A percentile compares a stretch with the other conserved stretches of the same genome.
Conservation (phyloP, 2,888 invertebrate genomes). For the Eubasilissa splendida region DNA sequence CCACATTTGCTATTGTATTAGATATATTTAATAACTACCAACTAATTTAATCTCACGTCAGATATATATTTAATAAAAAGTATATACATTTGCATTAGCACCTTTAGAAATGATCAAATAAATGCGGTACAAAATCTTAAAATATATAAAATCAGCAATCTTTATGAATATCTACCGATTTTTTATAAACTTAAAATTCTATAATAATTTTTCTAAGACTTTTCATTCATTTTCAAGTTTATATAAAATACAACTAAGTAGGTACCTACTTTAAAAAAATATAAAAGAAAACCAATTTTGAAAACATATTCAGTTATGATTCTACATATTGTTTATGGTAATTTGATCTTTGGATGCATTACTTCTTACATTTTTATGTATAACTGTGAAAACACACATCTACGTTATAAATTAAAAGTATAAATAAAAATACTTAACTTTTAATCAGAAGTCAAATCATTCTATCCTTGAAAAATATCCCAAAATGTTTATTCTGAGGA, state of each 20-base stretch:
- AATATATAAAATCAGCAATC: background rate
- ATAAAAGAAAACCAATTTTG: slow-evolving; percentile 18
- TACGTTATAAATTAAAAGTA: slow-evolving; percentile 7
- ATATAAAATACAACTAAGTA: slow-evolving; percentile 2
- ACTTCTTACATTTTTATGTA: slow-evolving; percentile 18
- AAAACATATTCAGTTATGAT: slow-evolving; percentile 21
- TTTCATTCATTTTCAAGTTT: background rate
- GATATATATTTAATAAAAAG: slow-evolving; percentile 30
- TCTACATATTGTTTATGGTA: slow-evolving; percentile 46
- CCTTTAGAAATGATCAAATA: slow-evolving; percentile 47
- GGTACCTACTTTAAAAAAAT: slow-evolving; percentile 2
- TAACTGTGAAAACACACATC: slow-evolving; percentile 9
- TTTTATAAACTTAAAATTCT: slow-evolving; percentile 1
- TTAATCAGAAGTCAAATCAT: slow-evolving; percentile 11
- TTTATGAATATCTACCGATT: background rate
- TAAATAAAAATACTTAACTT: background rate
- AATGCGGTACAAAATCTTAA: slow-evolving; percentile 37
- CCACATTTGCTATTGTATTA: background rate
- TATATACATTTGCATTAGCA: slow-evolving; percentile 50
- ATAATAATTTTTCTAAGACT: background rate
- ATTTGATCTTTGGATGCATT: slow-evolving; percentile 48
- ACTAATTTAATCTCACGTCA: slow-evolving; percentile 48
- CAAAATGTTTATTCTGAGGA: background rate
- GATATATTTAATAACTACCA: slow-evolving; percentile 17
- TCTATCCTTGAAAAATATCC: background rate